Evolutionary conservation across 2,113 vertebrate genomes (phyloP), one percentile per base, ranked within the genome.

Genomic region (Oreochromis niloticus): DNA sequence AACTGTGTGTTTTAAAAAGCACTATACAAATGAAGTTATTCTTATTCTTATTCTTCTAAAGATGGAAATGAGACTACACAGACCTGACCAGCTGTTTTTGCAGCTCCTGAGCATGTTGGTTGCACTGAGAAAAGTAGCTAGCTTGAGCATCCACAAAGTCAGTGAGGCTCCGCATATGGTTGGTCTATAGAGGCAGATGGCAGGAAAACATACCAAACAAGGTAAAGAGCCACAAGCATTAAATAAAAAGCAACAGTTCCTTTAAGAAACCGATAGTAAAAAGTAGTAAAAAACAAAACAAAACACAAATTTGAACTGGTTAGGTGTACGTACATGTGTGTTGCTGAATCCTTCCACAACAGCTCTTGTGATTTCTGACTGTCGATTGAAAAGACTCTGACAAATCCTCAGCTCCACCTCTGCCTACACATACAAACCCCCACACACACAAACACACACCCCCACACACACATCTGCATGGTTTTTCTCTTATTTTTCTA

Each of bases 121-220:
- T 97, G 91, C 98, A 98, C 92, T 99, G 97, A 27, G 98, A 97
- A 8, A 97, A 99, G 93, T 98, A 99, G 3, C 96, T 97, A 4
- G 97, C 97, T 95, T 99, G 99, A 61, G 97, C 97, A 59, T 99
- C 98, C 81, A 98, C 97, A 78, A 99, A 99, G 91, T 99, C 98
- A 0, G 96, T 97, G 79, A 99, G 97, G 68, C 97, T 98, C 87
- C 97, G 97, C 71, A 98, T 97, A 83, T 99, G 99, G 91, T 99
- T 98, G 27, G 75, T 93, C 96, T 97, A 81, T 73, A 30, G 32
- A n/a, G 61, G 59, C 19, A 63, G 16, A 63, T 63, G 9, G 59
- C 59, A 63, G 59, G 59, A 63, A 63, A 34, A 63, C 59, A 63
- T 63, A 63, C 34, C 30, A 30, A 63, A 34, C 30, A 63, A 63